Evolutionary conservation across 2,797 vertebrate genomes (phyloP), one percentile per base, ranked within the genome.

Genomic region (Coilia nasus): DNA sequence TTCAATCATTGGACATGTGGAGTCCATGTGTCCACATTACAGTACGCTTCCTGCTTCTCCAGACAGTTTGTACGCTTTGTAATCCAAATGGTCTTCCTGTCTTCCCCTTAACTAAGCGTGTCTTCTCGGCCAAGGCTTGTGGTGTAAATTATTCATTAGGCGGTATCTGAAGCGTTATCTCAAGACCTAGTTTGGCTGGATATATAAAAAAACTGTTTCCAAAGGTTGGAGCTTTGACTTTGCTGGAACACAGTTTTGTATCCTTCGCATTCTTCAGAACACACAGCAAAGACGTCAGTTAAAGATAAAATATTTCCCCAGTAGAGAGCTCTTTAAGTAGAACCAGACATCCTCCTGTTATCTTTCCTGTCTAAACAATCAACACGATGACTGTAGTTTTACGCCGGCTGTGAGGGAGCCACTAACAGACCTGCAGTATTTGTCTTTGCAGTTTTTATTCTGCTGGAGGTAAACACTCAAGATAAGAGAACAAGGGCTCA

Each of bases 281-380:
- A 78, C 67, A 75, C 71, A 78, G 35, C 71, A 44, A 78, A 78
- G 35, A 78, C 71, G 17, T 78, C 71, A 78, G 71, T 78, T 78
- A 44, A 25, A 62, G 83, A 87, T 83, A 85, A 90, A 91, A 84
- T 85, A 89, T 90, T 88, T 87, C 87, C 71, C 31, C 35, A 86
- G 89, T 82, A 85, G 90, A 89, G 88, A 86, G 62, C 4, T 89
- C 84, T 88, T 92, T 93, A 90, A 92, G 90, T 91, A 84, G 92
- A 93, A 93, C 87, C 92, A 95, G 93, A 92, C 93, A 89, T 93
- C 93, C 90, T 86, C 28, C 75, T 85, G 90, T 90, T 95, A 94
- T 93, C 93, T 92, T 87, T 80, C 54, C 90, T 94, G 91, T 93
- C 94, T 91, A 94, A 95, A 94, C 93, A 93, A 91, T 93, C 93